Conservation (phyloP, 2,113 vertebrate genomes). For the Cavia aperea region DNA sequence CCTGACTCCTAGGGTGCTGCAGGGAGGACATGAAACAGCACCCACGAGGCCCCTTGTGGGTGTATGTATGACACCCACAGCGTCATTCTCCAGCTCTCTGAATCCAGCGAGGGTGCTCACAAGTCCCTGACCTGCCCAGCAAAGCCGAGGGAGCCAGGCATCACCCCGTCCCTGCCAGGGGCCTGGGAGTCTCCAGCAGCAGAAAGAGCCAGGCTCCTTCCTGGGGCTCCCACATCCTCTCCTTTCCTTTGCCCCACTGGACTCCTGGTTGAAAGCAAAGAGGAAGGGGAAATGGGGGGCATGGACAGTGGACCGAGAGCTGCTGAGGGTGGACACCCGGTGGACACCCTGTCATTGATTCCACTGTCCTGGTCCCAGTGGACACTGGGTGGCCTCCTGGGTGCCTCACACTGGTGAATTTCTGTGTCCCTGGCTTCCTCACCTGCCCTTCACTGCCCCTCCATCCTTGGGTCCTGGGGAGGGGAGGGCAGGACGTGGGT, state of each 20-base stretch:
- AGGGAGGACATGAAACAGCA: not conserved
- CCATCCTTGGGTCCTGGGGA: not conserved
- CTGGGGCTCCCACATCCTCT: not conserved
- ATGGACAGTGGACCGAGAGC: not conserved
- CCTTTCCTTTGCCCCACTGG: not conserved
- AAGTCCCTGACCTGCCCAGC: not conserved
- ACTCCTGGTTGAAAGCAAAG: not conserved
- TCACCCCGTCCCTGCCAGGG: too few relatives aligned
- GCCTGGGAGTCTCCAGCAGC: too few relatives aligned
- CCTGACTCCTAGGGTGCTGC: not conserved
- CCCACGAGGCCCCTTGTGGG: not conserved
- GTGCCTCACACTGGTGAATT: not conserved
- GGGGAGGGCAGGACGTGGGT: constrained; percentile 7
- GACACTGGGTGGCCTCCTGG: not conserved
- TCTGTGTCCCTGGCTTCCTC: not conserved
- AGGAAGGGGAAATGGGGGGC: not conserved
- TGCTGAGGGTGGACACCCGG: not conserved
- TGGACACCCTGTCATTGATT: not conserved
- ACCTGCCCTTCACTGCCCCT: not conserved
- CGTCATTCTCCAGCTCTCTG: not conserved
- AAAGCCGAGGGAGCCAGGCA: too few relatives aligned
- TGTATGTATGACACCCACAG: too few relatives aligned
- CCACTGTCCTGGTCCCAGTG: not conserved
- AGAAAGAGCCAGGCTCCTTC: not conserved
- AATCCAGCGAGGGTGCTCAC: not conserved